Conservation (phyloP, 2,113 vertebrate genomes). For the Corvus hawaiiensis region DNA sequence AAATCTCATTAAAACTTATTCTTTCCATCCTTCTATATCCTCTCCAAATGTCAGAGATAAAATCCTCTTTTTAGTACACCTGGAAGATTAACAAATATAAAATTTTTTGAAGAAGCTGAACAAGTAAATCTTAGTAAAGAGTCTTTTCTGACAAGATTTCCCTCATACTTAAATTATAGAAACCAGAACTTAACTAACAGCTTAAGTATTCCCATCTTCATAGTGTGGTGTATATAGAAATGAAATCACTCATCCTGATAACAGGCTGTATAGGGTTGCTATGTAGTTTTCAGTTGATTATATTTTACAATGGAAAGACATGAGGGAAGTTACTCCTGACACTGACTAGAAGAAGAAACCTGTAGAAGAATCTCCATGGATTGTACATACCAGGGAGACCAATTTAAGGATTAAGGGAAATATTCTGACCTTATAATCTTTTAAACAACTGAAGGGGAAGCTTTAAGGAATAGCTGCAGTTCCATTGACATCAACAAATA, state of each 20-base stretch:
- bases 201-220: not conserved
- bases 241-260: not conserved
- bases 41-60: slow-evolving; percentile 34
- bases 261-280: not conserved
- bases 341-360: not conserved
- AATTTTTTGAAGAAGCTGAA: not conserved
- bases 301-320: not conserved
- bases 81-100: not conserved
- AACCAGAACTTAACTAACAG: not conserved
- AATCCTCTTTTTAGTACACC: not conserved
- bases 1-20: slow-evolving; percentile 45
- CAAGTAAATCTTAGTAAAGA: not conserved
- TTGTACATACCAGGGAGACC: not conserved
- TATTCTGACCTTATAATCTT: not conserved
- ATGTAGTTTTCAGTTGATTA: not conserved
- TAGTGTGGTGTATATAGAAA: not conserved
- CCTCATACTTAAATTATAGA: not conserved
- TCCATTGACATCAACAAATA: not conserved
- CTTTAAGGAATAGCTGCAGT: not conserved
- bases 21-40: not conserved
- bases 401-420: not conserved
- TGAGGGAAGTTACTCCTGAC: not conserved
- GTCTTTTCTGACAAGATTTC: not conserved
- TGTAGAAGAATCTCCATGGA: not conserved
- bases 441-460: not conserved